Conservation (phyloP, 2,797 vertebrate species). For the Manis crassicaudata region DNA sequence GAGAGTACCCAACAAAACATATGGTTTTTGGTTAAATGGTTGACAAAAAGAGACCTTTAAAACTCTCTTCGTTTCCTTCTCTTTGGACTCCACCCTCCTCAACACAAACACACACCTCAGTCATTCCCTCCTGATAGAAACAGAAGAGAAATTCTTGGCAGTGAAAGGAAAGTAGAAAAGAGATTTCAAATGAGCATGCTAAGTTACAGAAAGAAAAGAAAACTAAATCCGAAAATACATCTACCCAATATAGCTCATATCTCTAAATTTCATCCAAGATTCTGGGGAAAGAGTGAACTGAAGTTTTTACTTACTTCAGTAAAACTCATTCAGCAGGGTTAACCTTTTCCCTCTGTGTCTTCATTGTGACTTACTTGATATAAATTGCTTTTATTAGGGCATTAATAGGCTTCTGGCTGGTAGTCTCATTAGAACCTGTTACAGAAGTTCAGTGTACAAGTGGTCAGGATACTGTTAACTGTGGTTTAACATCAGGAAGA, state of each 20-base stretch:
- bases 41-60: neutral
- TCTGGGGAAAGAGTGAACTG: neutral
- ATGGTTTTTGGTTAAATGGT: neutral
- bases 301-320: conserved; percentile 56
- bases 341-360: conserved; percentile 50
- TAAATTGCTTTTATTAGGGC: conserved; percentile 63
- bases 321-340: conserved; percentile 39
- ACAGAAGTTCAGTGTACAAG: neutral
- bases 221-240: conserved; percentile 37
- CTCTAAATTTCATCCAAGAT: conserved; percentile 27
- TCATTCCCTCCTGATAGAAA: neutral
- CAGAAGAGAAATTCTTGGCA: neutral
- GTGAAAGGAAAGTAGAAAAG: conserved; percentile 25
- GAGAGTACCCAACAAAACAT: neutral
- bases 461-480: neutral
- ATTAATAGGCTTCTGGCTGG: neutral
- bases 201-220: neutral
- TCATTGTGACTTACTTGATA: conserved; percentile 48
- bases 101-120: neutral
- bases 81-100: neutral
- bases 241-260: neutral
- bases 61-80: neutral
- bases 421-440: neutral
- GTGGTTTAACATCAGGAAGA: neutral
- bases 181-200: neutral